phyloP scores from a whole-genome alignment of 2,113 vertebrate genomes.

The Albula glossodonta region DNA sequence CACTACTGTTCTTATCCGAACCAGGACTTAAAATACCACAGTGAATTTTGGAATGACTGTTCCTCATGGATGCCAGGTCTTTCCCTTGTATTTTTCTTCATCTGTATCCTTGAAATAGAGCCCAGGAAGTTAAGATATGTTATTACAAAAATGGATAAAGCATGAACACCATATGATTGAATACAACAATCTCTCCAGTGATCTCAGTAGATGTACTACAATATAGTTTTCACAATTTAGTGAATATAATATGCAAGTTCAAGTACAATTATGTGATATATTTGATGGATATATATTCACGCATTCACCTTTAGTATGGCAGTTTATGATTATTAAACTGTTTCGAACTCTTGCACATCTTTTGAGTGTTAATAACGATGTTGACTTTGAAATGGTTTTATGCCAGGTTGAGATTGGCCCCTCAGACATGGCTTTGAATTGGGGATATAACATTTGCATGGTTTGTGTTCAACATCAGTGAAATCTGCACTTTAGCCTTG shows the following conservation, averaged over 20 bases:
- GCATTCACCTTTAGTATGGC: neutral
- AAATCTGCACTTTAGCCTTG: neutral
- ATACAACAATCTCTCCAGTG: neutral
- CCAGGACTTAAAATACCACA: too few relatives aligned
- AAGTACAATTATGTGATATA: neutral
- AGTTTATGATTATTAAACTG: neutral
- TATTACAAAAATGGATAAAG: neutral
- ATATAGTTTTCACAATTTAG: neutral
- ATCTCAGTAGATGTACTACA: neutral
- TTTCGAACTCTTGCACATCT: neutral
- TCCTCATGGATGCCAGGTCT: too few relatives aligned
- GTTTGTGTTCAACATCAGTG: neutral
- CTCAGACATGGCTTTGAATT: neutral
- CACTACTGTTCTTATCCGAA: too few relatives aligned
- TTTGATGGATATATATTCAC: neutral
- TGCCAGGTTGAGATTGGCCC: neutral
- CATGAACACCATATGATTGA: neutral
- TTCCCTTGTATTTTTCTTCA: too few relatives aligned
- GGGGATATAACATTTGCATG: neutral
- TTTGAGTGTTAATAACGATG: neutral
- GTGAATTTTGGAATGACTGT: too few relatives aligned
- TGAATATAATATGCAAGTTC: neutral
- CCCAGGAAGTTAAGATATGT: too few relatives aligned
- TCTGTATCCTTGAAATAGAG: too few relatives aligned
- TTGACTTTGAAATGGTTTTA: neutral